Evolutionary conservation across 2,888 invertebrate species (phyloP).

Genomic region (Fragum fragum): DNA sequence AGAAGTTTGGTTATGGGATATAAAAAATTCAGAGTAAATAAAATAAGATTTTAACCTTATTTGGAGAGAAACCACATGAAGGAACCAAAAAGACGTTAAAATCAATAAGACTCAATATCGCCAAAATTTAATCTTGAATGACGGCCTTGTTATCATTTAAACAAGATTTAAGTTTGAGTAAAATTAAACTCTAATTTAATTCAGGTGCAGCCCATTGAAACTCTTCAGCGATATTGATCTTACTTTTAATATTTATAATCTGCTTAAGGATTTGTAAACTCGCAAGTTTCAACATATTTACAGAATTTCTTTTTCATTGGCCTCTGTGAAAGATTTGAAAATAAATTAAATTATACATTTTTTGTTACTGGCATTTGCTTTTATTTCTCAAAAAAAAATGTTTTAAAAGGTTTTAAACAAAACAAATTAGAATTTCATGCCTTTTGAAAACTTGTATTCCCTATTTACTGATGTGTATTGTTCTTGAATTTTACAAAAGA

Average conservation of each 20-base stretch:
- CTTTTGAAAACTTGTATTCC: too few relatives aligned
- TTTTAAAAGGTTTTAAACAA: too few relatives aligned
- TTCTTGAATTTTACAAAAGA: too few relatives aligned
- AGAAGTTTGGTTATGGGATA: too few relatives aligned
- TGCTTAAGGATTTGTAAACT: constrained; percentile 1
- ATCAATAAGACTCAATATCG: constrained; percentile 52
- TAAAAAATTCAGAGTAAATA: too few relatives aligned
- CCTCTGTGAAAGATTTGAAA: not conserved
- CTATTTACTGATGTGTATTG: too few relatives aligned
- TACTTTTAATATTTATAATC: constrained; percentile 10
- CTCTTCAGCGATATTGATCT: constrained; percentile 10
- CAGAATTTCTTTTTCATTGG: not conserved
- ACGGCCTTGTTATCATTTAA: constrained; percentile 39
- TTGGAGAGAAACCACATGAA: not conserved
- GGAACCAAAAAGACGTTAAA: constrained; percentile 1
- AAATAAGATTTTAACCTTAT: too few relatives aligned
- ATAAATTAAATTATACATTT: too few relatives aligned
- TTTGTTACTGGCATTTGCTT: too few relatives aligned
- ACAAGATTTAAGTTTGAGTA: constrained; percentile 30
- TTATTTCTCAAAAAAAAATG: too few relatives aligned
- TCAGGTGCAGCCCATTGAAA: constrained; percentile 19
- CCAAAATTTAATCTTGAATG: constrained; percentile 44
- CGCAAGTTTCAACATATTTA: not conserved
- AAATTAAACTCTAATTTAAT: constrained; percentile 28
- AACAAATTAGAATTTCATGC: too few relatives aligned